These are phyloP conservation scores for Maconellicoccus hirsutus DNA, from an alignment of 1,140 invertebrate genomes.

Conservation along the genomic window DNA sequence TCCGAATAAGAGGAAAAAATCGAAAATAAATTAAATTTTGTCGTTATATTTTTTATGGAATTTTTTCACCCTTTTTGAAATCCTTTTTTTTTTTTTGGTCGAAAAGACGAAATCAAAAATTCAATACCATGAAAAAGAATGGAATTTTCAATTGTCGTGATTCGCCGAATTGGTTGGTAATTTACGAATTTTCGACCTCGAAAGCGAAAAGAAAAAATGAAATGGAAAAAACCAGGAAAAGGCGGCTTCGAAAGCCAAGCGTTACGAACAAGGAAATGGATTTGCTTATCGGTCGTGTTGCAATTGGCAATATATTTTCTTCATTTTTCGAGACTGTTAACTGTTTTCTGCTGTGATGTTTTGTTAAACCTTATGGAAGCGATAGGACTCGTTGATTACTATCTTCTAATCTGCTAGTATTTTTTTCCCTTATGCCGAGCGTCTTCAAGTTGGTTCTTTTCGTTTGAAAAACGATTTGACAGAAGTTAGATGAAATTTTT, in stretches of 20 bases:
- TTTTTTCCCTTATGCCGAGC: not conserved
- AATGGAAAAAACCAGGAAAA: no score
- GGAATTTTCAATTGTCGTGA: no score
- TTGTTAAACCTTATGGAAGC: constrained; percentile 8
- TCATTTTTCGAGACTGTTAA: not conserved
- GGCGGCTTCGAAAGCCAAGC: constrained; percentile 7
- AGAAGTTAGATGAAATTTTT: constrained; percentile 5
- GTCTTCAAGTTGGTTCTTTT: not conserved
- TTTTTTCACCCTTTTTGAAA: no score
- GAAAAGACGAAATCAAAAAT: no score
- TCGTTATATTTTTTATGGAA: no score
- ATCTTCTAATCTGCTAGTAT: not conserved
- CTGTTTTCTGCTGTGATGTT: not conserved
- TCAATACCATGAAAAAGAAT: no score
- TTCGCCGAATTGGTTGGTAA: no score
- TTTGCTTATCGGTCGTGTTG: not conserved
- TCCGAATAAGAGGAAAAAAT: no score
- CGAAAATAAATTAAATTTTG: no score
- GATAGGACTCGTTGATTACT: constrained; percentile 7
- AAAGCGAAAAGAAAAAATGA: no score
- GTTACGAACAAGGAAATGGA: not conserved
- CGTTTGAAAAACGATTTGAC: not conserved
- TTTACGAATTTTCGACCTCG: no score
- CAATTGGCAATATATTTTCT: constrained; percentile 5
- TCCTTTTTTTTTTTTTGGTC: no score